These are phyloP conservation scores for Parus major DNA, from an alignment of 2,113 vertebrate genomes.

Conservation along the genomic window DNA sequence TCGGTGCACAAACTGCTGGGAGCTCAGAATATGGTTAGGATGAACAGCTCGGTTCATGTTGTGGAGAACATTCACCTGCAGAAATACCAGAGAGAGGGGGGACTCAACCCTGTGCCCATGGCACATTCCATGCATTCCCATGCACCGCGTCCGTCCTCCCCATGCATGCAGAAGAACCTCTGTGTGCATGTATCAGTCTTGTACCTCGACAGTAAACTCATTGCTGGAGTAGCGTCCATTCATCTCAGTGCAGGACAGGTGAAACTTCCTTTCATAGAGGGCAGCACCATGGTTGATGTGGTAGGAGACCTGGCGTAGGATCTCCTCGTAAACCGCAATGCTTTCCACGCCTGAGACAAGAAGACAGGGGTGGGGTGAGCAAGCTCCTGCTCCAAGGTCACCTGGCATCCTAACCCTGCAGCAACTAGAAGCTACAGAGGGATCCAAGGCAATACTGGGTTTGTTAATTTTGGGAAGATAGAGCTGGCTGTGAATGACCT, in stretches of 20 bases:
- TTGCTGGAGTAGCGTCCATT: conserved; percentile 98
- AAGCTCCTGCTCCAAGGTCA: neutral
- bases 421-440: neutral
- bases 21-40: conserved; percentile 90
- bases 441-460: neutral
- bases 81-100: neutral
- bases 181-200: neutral
- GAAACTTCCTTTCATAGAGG: conserved; percentile 92
- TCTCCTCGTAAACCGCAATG: conserved; percentile 93
- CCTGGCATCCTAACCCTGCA: neutral
- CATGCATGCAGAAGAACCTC: neutral
- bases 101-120: neutral
- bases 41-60: conserved; percentile 87
- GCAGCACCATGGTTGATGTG: conserved; percentile 85
- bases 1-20: conserved; percentile 92
- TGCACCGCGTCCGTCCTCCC: neutral
- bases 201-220: conserved; percentile 92
- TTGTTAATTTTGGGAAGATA: neutral
- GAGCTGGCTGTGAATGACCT: neutral
- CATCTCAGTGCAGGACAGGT: conserved; percentile 97
- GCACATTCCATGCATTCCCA: neutral
- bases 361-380: neutral
- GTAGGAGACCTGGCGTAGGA: conserved; percentile 89
- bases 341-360: conserved; percentile 86
- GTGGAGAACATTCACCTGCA: conserved; percentile 92